Conservation (phyloP, 1,140 invertebrate species). For the Solenopsis invicta region DNA sequence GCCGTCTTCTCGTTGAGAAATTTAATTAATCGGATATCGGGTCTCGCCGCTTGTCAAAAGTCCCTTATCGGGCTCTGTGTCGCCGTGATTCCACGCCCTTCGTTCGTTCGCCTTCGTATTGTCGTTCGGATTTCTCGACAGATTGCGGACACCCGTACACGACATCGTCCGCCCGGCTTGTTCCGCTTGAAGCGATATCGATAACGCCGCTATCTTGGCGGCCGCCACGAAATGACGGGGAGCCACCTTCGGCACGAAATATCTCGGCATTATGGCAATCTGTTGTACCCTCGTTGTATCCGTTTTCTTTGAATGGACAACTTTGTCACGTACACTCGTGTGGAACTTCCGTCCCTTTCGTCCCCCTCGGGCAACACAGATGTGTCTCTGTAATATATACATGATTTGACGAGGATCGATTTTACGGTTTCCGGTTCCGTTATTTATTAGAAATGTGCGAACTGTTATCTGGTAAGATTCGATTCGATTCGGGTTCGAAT, state of each 20-base stretch:
- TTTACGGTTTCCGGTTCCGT: too few relatives aligned
- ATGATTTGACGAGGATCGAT: not conserved
- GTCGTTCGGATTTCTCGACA: slow-evolving; percentile 58
- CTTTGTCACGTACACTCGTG: not conserved
- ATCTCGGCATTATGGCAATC: slow-evolving; percentile 28
- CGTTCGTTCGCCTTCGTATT: not conserved
- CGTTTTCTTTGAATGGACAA: not conserved
- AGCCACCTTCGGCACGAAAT: slow-evolving; percentile 18
- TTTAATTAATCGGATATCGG: slow-evolving; percentile 58
- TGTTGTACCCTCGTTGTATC: slow-evolving; percentile 10
- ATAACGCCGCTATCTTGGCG: slow-evolving; percentile 33
- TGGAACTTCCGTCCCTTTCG: not conserved
- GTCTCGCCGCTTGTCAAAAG: slow-evolving; percentile 36
- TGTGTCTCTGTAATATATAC: not conserved
- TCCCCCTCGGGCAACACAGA: not conserved
- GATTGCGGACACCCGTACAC: slow-evolving; percentile 55
- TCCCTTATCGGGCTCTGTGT: slow-evolving; percentile 35
- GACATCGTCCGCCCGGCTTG: not conserved
- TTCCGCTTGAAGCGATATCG: slow-evolving; percentile 34
- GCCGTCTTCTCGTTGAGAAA: slow-evolving; percentile 14
- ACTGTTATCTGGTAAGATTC: too few relatives aligned
- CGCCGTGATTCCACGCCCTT: slow-evolving; percentile 38
- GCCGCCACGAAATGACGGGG: not conserved
- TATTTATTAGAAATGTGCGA: too few relatives aligned
- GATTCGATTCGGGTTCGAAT: too few relatives aligned